Evolutionary conservation across 2,797 vertebrate species (phyloP).

Genomic region (Rhadinocentrus ornatus): DNA sequence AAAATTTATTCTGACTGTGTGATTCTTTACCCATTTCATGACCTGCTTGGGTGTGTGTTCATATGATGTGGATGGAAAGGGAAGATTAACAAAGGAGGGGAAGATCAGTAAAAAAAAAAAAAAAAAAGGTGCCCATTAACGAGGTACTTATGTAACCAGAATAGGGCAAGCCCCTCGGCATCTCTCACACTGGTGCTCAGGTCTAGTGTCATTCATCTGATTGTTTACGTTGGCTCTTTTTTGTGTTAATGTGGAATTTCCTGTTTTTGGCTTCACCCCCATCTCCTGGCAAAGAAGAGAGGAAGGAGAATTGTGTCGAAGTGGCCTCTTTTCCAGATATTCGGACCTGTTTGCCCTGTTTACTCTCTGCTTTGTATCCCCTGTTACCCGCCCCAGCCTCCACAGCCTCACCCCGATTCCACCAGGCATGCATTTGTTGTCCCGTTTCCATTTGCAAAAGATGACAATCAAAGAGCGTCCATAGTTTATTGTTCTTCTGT

Average conservation of each 20-base stretch:
- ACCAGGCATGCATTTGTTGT: constrained; percentile 73
- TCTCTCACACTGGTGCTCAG: constrained; percentile 56
- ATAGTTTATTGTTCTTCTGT: constrained; percentile 83
- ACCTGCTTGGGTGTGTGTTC: constrained; percentile 41
- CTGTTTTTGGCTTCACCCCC: constrained; percentile 75
- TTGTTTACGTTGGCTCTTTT: constrained; percentile 79
- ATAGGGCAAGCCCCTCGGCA: constrained; percentile 58
- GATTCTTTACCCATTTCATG: constrained; percentile 42
- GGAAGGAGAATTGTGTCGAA: constrained; percentile 37
- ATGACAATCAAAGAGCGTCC: constrained; percentile 72
- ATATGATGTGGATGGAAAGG: constrained; percentile 37
- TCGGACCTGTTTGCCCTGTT: constrained; percentile 55
- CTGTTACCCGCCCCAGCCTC: constrained; percentile 29
- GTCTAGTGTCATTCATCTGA: constrained; percentile 78
- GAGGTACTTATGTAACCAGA: constrained; percentile 75
- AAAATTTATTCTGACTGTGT: constrained; percentile 12
- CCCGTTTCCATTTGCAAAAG: constrained; percentile 63
- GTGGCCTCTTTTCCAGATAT: constrained; percentile 68
- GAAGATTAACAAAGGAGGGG: constrained; percentile 40
- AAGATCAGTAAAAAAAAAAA: constrained; percentile 27
- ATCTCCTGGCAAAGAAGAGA: constrained; percentile 33
- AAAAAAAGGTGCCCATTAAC: constrained; percentile 54
- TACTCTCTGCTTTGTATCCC: constrained; percentile 34
- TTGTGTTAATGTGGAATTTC: constrained; percentile 84
- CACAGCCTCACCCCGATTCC: constrained; percentile 56